These are phyloP conservation scores for Charanyca ferruginea DNA, from an alignment of 2,888 invertebrate species.

Conservation along the genomic window DNA sequence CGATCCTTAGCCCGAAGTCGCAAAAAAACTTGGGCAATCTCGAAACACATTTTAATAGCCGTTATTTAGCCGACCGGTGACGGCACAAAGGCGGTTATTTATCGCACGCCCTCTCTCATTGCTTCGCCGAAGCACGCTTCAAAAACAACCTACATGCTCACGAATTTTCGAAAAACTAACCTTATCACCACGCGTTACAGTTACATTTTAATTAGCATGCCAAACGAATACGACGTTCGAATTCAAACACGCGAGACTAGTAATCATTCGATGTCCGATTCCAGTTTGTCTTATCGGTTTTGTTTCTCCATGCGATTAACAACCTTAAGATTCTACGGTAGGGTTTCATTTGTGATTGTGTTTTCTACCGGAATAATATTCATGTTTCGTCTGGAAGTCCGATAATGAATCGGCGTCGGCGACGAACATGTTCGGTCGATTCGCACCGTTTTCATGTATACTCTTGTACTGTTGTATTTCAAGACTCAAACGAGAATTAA, in stretches of 20 bases:
- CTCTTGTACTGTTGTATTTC: slow-evolving; percentile 62
- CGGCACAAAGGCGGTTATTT: slow-evolving; percentile 91
- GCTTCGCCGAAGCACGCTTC: slow-evolving; percentile 82
- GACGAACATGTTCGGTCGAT: slow-evolving; percentile 85
- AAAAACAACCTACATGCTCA: slow-evolving; percentile 82
- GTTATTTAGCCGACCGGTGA: slow-evolving; percentile 89
- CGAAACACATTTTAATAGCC: slow-evolving; percentile 89
- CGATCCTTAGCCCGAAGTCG: slow-evolving; percentile 72
- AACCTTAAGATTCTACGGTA: slow-evolving; percentile 59
- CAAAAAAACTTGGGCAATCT: slow-evolving; percentile 87
- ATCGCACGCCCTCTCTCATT: slow-evolving; percentile 91
- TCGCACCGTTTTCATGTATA: slow-evolving; percentile 77
- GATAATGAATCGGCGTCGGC: slow-evolving; percentile 88
- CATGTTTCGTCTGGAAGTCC: slow-evolving; percentile 83
- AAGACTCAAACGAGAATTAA: slow-evolving; percentile 68
- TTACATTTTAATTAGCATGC: slow-evolving; percentile 73
- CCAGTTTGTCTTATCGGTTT: slow-evolving; percentile 84
- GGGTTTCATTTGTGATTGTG: slow-evolving; percentile 59
- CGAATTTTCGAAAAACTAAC: slow-evolving; percentile 72
- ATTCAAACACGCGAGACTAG: slow-evolving; percentile 83
- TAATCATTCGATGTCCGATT: slow-evolving; percentile 89
- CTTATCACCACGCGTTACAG: slow-evolving; percentile 74
- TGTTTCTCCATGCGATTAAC: slow-evolving; percentile 60
- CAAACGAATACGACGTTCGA: slow-evolving; percentile 81
- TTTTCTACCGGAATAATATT: slow-evolving; percentile 75